Evolutionary conservation across 1,140 invertebrate genomes (phyloP).

Genomic region (Drosophila elegans): DNA sequence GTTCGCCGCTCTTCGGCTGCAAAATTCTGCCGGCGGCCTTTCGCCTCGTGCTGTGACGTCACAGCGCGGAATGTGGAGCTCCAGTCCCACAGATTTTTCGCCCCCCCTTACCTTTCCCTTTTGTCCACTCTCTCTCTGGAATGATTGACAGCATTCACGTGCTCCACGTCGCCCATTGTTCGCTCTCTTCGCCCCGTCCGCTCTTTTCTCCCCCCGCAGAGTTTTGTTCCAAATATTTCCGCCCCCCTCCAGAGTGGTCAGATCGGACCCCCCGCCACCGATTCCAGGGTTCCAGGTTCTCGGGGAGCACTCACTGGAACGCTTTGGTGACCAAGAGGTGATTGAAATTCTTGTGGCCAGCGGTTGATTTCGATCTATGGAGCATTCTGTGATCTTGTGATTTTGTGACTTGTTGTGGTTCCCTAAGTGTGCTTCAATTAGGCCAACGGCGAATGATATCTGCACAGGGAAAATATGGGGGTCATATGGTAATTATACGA

Average conservation of each 20-base stretch:
- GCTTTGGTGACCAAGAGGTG: constrained; percentile 31
- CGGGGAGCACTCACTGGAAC: constrained; percentile 32
- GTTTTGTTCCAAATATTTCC: constrained; percentile 4
- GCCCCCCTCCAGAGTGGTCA: neutral
- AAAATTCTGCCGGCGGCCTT: constrained; percentile 71
- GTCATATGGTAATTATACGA: neutral
- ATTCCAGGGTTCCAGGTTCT: neutral
- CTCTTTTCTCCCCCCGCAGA: constrained; percentile 3
- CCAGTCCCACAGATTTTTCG: constrained; percentile 10
- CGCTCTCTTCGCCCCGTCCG: constrained; percentile 7
- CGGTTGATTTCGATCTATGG: constrained; percentile 38
- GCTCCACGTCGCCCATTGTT: constrained; percentile 64
- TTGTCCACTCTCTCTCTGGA: constrained; percentile 23
- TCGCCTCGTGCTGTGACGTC: constrained; percentile 64
- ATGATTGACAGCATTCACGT: constrained; percentile 82
- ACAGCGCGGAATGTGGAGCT: constrained; percentile 42
- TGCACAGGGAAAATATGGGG: neutral
- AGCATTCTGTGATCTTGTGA: constrained; percentile 22
- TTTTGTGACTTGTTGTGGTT: constrained; percentile 24
- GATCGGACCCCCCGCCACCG: neutral
- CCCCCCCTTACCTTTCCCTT: constrained; percentile 18
- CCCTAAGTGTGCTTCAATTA: constrained; percentile 51
- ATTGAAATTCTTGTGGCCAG: constrained; percentile 49
- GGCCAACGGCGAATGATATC: constrained; percentile 10
- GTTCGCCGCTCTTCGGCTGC: neutral